These are phyloP conservation scores for Erannis defoliaria DNA, from an alignment of 2,888 invertebrate genomes.

Conservation along the genomic window DNA sequence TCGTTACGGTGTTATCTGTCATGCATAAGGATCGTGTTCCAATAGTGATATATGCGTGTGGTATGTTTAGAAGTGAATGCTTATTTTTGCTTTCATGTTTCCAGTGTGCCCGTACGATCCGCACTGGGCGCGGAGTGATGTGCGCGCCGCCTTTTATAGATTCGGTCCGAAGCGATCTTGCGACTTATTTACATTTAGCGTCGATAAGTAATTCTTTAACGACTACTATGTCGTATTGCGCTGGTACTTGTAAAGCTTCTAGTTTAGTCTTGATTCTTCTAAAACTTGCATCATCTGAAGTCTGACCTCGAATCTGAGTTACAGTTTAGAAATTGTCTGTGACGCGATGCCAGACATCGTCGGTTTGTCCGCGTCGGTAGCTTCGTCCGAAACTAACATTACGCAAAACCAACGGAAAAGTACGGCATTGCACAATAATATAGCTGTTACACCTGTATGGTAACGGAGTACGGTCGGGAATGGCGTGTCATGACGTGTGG, in stretches of 20 bases:
- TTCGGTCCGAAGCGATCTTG: slow-evolving; percentile 53
- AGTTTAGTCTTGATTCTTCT: not conserved
- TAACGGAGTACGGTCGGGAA: slow-evolving; percentile 51
- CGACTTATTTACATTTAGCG: slow-evolving; percentile 48
- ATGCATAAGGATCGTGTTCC: slow-evolving; percentile 29
- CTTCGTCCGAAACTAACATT: slow-evolving; percentile 45
- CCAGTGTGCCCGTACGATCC: slow-evolving; percentile 81
- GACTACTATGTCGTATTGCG: slow-evolving; percentile 41
- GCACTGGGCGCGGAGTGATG: slow-evolving; percentile 75
- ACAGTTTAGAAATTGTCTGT: slow-evolving; percentile 20
- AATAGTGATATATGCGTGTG: slow-evolving; percentile 17
- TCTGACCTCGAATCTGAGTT: slow-evolving; percentile 2
- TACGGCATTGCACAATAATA: slow-evolving; percentile 46
- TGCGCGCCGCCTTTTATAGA: slow-evolving; percentile 70
- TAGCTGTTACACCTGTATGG: slow-evolving; percentile 50
- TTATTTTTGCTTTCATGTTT: slow-evolving; percentile 51
- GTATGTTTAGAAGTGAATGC: slow-evolving; percentile 5
- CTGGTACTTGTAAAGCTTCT: slow-evolving; percentile 6
- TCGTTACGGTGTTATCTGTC: slow-evolving; percentile 39
- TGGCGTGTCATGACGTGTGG: slow-evolving; percentile 63
- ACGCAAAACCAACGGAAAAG: slow-evolving; percentile 73
- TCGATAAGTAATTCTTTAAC: slow-evolving; percentile 44
- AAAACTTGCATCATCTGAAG: not conserved
- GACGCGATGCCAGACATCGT: slow-evolving; percentile 17
- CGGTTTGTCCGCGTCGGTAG: slow-evolving; percentile 1